Conservation (phyloP, 2,888 invertebrate genomes). For the Drosophila ezoana region DNA sequence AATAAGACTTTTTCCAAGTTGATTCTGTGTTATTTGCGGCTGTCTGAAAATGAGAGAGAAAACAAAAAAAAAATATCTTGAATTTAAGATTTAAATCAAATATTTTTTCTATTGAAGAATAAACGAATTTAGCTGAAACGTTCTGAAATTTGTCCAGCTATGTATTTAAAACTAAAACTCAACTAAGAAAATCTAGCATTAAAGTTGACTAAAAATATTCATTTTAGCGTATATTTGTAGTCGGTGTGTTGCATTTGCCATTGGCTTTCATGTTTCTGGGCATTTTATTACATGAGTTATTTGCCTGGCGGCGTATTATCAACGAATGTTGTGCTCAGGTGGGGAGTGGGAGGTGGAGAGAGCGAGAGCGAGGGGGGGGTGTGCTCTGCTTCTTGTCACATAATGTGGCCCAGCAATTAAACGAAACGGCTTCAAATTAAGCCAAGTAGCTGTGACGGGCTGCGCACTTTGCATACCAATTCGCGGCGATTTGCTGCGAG, state of each 20-base stretch:
- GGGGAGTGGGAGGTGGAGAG: background rate
- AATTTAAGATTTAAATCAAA: no score
- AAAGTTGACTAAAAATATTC: background rate
- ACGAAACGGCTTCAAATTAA: conserved; percentile 78
- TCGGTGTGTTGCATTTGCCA: conserved; percentile 11
- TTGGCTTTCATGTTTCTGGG: conserved; percentile 45
- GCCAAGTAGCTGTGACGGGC: conserved; percentile 69
- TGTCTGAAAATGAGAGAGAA: no score
- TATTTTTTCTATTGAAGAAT: no score
- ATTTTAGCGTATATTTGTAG: conserved; percentile 14
- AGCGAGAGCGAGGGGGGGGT: background rate
- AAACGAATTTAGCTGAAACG: no score
- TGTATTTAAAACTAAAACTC: no score
- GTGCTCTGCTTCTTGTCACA: conserved; percentile 75
- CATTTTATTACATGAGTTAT: conserved; percentile 66
- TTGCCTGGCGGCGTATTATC: conserved; percentile 57
- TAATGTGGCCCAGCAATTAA: conserved; percentile 80
- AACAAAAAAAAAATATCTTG: no score
- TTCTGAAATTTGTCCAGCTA: no score
- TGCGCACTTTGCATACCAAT: conserved; percentile 77
- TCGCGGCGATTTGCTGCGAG: conserved; percentile 54
- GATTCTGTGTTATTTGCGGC: no score
- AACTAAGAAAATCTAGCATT: no score
- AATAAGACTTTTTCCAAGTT: no score
- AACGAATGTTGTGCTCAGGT: conserved; percentile 17